Conservation (phyloP, 2,113 vertebrate species). For the Rana temporaria region DNA sequence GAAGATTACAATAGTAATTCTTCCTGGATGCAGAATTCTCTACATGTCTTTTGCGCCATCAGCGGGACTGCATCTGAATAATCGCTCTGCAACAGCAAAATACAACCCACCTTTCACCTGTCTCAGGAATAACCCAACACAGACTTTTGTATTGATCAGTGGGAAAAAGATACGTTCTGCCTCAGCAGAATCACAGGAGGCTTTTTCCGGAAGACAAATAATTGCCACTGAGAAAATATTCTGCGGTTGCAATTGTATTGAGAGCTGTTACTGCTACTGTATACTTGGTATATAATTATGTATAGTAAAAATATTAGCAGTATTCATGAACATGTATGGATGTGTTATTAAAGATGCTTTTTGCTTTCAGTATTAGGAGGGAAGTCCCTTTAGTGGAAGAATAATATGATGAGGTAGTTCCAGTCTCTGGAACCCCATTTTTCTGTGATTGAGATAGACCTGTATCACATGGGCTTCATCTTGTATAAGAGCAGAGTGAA, state of each 20-base stretch:
- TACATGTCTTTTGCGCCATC: slow-evolving; percentile 94
- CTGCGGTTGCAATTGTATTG: too few relatives aligned
- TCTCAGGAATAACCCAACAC: slow-evolving; percentile 73
- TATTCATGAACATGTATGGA: not conserved
- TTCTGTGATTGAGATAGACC: too few relatives aligned
- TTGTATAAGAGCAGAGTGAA: too few relatives aligned
- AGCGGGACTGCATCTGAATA: slow-evolving; percentile 85
- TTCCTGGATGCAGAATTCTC: slow-evolving; percentile 85
- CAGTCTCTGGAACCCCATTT: too few relatives aligned
- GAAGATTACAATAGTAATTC: slow-evolving; percentile 89
- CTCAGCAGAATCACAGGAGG: too few relatives aligned
- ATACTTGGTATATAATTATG: not conserved
- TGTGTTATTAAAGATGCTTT: not conserved
- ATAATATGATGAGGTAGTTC: too few relatives aligned
- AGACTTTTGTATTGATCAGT: not conserved
- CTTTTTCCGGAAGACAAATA: too few relatives aligned
- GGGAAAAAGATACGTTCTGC: too few relatives aligned
- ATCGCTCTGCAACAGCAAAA: slow-evolving; percentile 65
- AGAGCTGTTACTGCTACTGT: not conserved
- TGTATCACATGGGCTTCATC: too few relatives aligned
- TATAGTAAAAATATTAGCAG: not conserved
- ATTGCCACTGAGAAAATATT: not conserved
- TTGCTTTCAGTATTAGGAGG: not conserved
- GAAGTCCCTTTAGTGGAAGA: too few relatives aligned
- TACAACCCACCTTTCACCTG: slow-evolving; percentile 49